Conservation (phyloP, 2,113 vertebrate species). For the Sus scrofa region DNA sequence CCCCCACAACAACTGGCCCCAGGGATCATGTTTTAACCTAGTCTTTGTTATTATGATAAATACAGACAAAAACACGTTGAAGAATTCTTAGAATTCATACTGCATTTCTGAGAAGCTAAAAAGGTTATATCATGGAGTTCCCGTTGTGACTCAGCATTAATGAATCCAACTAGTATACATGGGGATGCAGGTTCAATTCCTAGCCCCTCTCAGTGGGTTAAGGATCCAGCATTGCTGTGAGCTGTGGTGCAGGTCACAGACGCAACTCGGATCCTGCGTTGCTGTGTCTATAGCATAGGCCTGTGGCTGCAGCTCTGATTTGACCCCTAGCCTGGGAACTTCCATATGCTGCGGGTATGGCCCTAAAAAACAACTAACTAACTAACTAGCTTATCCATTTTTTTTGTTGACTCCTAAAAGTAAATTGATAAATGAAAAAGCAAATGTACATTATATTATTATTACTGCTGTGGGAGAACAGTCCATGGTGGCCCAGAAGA, state of each 20-base stretch:
- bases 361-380: too few relatives aligned
- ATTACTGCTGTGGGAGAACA: background rate
- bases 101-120: constrained; percentile 37
- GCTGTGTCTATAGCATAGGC: too few relatives aligned
- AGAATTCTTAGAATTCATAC: constrained; percentile 14
- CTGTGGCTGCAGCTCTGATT: too few relatives aligned
- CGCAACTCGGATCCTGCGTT: too few relatives aligned
- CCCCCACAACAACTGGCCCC: background rate
- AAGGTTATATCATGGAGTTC: background rate
- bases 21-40: background rate
- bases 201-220: too few relatives aligned
- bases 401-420: background rate
- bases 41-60: constrained; percentile 36
- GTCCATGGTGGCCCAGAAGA: background rate
- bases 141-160: too few relatives aligned
- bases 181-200: too few relatives aligned
- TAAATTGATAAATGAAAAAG: constrained; percentile 6
- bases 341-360: too few relatives aligned
- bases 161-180: too few relatives aligned
- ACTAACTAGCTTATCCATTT: background rate
- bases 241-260: too few relatives aligned
- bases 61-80: constrained; percentile 36
- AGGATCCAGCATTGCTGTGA: too few relatives aligned
- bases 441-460: background rate
- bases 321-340: too few relatives aligned